A percentile compares a stretch with the other conserved stretches of the same genome.
Evolutionary conservation across 2,797 vertebrate species (phyloP).

Genomic region (Triplophysa yarkandensis): DNA sequence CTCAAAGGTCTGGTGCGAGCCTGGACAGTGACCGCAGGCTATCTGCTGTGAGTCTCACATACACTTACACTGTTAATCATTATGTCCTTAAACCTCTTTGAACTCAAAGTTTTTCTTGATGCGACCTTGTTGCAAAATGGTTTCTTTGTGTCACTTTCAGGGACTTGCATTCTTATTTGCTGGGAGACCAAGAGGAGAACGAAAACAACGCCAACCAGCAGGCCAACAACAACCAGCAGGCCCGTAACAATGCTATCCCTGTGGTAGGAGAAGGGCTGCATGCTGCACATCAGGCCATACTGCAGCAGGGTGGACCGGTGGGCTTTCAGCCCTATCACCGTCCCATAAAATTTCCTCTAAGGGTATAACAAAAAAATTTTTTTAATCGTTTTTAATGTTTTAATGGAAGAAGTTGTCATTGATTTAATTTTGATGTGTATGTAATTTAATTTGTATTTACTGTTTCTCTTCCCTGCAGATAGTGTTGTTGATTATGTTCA

Average conservation of each 20-base stretch:
- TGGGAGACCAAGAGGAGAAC: slow-evolving; percentile 96
- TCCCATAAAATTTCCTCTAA: slow-evolving; percentile 91
- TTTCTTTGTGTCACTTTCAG: slow-evolving; percentile 65
- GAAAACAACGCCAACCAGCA: slow-evolving; percentile 91
- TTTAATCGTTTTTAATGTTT: too few species aligned
- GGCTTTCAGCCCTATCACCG: slow-evolving; percentile 98
- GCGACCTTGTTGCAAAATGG: neutral
- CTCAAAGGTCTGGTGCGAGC: slow-evolving; percentile 92
- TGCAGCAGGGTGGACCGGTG: slow-evolving; percentile 96
- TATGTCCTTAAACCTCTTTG: neutral
- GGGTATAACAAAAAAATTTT: too few species aligned
- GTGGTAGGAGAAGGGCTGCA: slow-evolving; percentile 95
- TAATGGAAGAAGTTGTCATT: neutral
- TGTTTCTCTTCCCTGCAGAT: slow-evolving; percentile 68
- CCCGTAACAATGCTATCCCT: slow-evolving; percentile 89
- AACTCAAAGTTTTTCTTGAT: neutral
- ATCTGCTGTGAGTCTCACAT: slow-evolving; percentile 83
- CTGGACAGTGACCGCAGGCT: slow-evolving; percentile 93
- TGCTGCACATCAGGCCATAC: slow-evolving; percentile 97
- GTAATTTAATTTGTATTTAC: neutral
- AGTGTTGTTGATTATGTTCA: slow-evolving; percentile 87
- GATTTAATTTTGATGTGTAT: neutral
- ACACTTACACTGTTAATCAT: neutral
- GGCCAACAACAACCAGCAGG: slow-evolving; percentile 89
- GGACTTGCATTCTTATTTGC: slow-evolving; percentile 96